Base-by-base conservation (phyloP, 2,888 invertebrate genomes). In the Macropis europaea region DNA sequence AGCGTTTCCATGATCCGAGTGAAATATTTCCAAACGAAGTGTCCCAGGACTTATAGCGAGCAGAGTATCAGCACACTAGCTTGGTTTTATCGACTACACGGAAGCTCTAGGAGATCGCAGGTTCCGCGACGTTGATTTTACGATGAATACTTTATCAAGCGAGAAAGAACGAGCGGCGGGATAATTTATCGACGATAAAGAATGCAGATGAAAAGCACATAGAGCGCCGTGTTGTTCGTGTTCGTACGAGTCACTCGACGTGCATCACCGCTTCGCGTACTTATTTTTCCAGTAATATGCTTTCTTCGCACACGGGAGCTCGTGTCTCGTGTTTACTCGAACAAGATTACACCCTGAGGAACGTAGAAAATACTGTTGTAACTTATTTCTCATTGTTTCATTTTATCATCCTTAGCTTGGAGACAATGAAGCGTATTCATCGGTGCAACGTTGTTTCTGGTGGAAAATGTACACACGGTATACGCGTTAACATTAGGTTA, bases 141-240 rank as follows among this genome's bases (percentile, higher is more conserved):
- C 66, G 69, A 73, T 80, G 77, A 78, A 78, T 78, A 70, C 63
- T 81, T 80, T 77, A 81, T 80, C 73, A 73, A n/a, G 38, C 45
- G 26, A 9, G 57, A 30, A 57, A 45, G 40, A 54, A 48, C 45
- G 28, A 52, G 59, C 40, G 11, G 42, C 28, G 24, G 61, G 77
- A 81, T 69, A 77, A 81, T 80, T 78, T 81, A 70, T 78, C 69
- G 69, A 40, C 48, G 59, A 73, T 66, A 57, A 77, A 70, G 57
- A 73, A 63, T 61, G 63, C 66, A 70, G 61, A 80, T 70, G 81
- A 70, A 80, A 77, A 64, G 66, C 63, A 67, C 61, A 45, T 61
- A 73, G 60, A 45, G 50, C 30, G 32, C 3, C 40, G 13, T 19
- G 60, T 53, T 48, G 32, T 50, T 63, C 48, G 40, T 34, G 56